Conservation (phyloP, 1,140 invertebrate species). For the Formica selysi region DNA sequence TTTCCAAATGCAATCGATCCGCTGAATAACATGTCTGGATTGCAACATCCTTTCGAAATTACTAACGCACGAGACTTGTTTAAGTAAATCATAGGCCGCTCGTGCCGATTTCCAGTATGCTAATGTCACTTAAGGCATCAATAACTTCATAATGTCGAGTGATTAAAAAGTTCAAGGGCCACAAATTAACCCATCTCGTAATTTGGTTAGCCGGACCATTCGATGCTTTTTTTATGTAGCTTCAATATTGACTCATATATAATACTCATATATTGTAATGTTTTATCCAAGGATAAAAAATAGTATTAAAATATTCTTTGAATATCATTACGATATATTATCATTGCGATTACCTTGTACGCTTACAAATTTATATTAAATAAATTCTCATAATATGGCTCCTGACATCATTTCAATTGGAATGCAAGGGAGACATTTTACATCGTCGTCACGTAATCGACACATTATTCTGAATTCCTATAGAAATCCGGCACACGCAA, state of each 20-base stretch:
- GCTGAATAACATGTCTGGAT: slow-evolving; percentile 41
- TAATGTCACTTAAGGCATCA: slow-evolving; percentile 38
- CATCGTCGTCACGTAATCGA: slow-evolving; percentile 56
- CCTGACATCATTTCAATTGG: not conserved
- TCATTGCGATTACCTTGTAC: not conserved
- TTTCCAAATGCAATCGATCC: slow-evolving; percentile 52
- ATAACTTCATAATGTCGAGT: slow-evolving; percentile 18
- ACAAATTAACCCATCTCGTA: slow-evolving; percentile 39
- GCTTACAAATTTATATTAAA: not conserved
- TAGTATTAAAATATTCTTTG: not conserved
- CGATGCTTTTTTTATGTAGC: not conserved
- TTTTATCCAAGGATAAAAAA: slow-evolving; percentile 21
- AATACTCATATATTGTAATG: not conserved
- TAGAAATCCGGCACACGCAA: slow-evolving; percentile 51
- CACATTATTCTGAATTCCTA: slow-evolving; percentile 54
- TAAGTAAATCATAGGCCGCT: slow-evolving; percentile 45
- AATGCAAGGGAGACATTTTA: slow-evolving; percentile 29
- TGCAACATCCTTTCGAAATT: slow-evolving; percentile 60
- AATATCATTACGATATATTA: not conserved
- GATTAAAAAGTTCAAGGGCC: slow-evolving; percentile 46
- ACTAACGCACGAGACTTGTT: slow-evolving; percentile 49
- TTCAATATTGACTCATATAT: slow-evolving; percentile 1
- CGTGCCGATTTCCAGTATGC: slow-evolving; percentile 43
- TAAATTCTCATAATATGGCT: not conserved
- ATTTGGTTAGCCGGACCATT: slow-evolving; percentile 22